A percentile compares a stretch with the other conserved stretches of the same genome.
phyloP scores from a whole-genome alignment of 2,888 invertebrate genomes.

The Malachius bipustulatus region DNA sequence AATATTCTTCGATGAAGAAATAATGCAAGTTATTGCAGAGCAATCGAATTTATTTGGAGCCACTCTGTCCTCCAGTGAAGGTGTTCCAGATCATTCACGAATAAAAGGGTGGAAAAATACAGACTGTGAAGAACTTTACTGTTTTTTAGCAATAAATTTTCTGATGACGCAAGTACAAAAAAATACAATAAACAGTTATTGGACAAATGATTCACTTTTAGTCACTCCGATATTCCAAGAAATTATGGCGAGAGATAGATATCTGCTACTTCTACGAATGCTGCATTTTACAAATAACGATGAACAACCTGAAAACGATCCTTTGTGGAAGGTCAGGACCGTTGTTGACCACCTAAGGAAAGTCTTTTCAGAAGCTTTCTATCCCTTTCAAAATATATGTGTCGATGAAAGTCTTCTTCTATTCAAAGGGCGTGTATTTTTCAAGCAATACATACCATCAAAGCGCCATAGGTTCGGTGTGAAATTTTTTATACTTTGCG shows the following conservation, averaged over 20 bases:
- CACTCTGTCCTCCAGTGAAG: too few relatives aligned
- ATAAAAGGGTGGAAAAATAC: background rate
- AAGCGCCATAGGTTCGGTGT: conserved; percentile 19
- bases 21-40: too few relatives aligned
- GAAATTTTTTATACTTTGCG: conserved; percentile 22
- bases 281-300: conserved; percentile 20
- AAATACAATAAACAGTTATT: conserved; percentile 6
- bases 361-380: conserved; percentile 9
- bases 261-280: conserved; percentile 15
- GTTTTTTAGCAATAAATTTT: conserved; percentile 7
- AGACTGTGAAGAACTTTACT: conserved; percentile 8
- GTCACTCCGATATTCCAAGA: conserved; percentile 15
- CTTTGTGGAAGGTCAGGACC: conserved; percentile 17
- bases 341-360: conserved; percentile 9
- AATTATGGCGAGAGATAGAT: conserved; percentile 18
- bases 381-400: conserved; percentile 17
- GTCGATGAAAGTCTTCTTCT: conserved; percentile 18
- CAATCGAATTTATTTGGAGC: too few relatives aligned
- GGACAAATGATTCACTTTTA: conserved; percentile 2
- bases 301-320: conserved; percentile 11
- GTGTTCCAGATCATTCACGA: background rate
- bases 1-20: too few relatives aligned
- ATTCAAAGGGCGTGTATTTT: conserved; percentile 15
- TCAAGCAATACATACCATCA: conserved; percentile 17
- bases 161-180: conserved; percentile 9